These are phyloP conservation scores for Prunella strophiata DNA, from an alignment of 2,797 vertebrate genomes.

Conservation along the genomic window DNA sequence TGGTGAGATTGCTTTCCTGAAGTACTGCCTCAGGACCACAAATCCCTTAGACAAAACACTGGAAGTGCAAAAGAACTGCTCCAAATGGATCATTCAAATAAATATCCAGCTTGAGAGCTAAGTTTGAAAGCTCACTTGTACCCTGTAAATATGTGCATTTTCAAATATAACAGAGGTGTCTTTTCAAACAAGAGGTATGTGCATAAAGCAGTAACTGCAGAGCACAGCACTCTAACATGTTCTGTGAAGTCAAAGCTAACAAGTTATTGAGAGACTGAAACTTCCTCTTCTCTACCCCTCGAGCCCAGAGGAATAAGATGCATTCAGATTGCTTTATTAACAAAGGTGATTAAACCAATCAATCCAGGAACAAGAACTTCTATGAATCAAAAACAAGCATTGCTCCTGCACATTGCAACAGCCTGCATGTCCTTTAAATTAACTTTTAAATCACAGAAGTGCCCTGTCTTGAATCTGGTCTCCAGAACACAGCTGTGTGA, in stretches of 20 bases:
- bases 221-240: neutral
- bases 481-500: neutral
- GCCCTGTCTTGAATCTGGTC: neutral
- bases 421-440: neutral
- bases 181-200: neutral
- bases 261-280: neutral
- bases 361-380: neutral
- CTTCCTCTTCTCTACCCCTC: neutral
- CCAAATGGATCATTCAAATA: neutral
- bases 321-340: conserved; percentile 20
- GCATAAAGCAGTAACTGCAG: neutral
- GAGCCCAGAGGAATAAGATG: neutral
- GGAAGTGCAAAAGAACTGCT: neutral
- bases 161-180: neutral
- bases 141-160: neutral
- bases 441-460: conserved; percentile 30
- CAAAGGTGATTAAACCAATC: conserved; percentile 55
- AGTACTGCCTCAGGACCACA: neutral
- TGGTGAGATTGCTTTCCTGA: neutral
- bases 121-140: neutral
- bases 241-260: neutral
- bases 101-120: neutral
- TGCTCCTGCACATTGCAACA: neutral
- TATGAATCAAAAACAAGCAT: neutral
- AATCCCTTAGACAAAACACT: neutral